Conservation (phyloP, 2,888 invertebrate species). For the Escarpia spicata region DNA sequence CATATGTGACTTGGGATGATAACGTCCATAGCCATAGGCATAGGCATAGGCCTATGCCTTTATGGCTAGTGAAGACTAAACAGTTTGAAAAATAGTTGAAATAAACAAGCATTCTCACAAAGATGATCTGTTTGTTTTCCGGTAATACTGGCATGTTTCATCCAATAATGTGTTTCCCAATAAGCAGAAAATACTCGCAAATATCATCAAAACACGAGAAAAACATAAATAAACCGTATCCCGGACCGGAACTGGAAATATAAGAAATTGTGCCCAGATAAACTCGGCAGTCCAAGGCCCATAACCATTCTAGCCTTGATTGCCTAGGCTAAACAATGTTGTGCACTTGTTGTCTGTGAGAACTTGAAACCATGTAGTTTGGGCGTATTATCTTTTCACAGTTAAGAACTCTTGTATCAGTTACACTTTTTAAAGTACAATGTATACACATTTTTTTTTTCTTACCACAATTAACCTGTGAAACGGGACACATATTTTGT, state of each 20-base stretch:
- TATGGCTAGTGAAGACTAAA: background rate
- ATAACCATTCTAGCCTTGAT: background rate
- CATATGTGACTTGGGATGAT: too few relatives aligned
- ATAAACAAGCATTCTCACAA: background rate
- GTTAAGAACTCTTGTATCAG: too few relatives aligned
- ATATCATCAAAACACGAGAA: background rate
- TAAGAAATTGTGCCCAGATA: background rate
- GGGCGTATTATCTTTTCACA: too few relatives aligned
- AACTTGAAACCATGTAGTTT: too few relatives aligned
- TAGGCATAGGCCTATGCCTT: too few relatives aligned
- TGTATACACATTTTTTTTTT: too few relatives aligned
- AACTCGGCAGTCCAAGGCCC: background rate
- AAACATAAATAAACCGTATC: conserved; percentile 6
- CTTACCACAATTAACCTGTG: too few relatives aligned
- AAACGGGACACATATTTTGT: too few relatives aligned
- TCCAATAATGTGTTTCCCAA: background rate
- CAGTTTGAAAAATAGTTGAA: background rate
- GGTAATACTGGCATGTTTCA: conserved; percentile 11
- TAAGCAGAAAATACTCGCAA: background rate
- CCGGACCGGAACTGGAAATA: background rate
- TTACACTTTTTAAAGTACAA: too few relatives aligned
- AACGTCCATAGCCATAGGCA: too few relatives aligned
- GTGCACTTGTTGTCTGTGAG: too few relatives aligned
- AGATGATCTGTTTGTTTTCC: background rate
- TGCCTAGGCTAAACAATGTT: background rate